Evolutionary conservation across 2,888 invertebrate genomes (phyloP), one percentile per base, ranked within the genome.

Genomic region (Colletes collaris): DNA sequence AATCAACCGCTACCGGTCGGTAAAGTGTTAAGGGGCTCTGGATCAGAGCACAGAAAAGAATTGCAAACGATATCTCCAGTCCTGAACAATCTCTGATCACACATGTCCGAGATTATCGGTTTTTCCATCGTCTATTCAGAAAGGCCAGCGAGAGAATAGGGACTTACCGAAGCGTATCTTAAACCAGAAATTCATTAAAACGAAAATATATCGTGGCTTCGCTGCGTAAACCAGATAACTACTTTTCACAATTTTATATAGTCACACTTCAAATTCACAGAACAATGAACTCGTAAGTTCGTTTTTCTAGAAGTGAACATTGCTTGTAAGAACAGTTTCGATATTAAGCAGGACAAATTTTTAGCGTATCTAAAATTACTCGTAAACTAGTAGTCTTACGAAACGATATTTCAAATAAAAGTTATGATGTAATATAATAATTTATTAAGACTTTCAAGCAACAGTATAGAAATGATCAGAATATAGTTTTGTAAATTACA

Each of bases 171-270:
- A 59, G n/a, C 37, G 37, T n/a, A 35, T 13, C 58, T 58, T 37
- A 58, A 58, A 58, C 35, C 35, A 13, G 58, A n/a, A 37, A 58
- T 37, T 58, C 58, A 37, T 58, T 58, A n/a, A 58, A 37, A 58
- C 7, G 58, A 13, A 37, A 37, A 58, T 58, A 8, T 11, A 37
- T 6, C 13, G n/a, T n/a, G 8, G 37, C 35, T 13, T 58, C 58
- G 7, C 35, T 58, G n/a, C 4, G n/a, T 37, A 7, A 35, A 35
- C 37, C 37, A 37, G 58, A 58, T 7, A 58, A 58, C 35, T 35
- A 11, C 13, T 35, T 11, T 55, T 55, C 27, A 11, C 4, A 27
- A 55, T 55, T 55, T 55, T 11, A 2, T 60, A 2, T 16, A 11
- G 6, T 46, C 27, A 6, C 10, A 3, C 16, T 13, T 7, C 13